Base-by-base conservation (phyloP, 2,888 invertebrate species). In the Drosophila aldrichi region DNA sequence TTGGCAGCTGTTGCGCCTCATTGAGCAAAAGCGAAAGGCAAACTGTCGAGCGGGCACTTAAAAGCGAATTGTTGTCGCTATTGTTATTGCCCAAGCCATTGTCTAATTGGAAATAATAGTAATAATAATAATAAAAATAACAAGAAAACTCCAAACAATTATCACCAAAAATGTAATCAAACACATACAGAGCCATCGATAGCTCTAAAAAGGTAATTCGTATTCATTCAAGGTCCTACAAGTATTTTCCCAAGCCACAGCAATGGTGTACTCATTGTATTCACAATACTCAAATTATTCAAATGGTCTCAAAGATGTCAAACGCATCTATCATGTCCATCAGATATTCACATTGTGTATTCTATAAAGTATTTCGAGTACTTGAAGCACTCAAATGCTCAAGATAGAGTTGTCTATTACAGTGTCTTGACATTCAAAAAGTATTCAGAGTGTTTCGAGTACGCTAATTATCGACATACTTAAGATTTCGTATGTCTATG, bases 21-120 rank as follows among this genome's bases (percentile, higher is more conserved):
- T 80, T 86, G 78, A 86, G 68, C 85, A 84, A 84, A 85, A 85
- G 81, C 82, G 77, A 82, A 83, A 85, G 81, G 82, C 77, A 79
- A 63, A 57, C 55, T 43, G 40, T 54, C 29, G 46, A 44, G 83
- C 82, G 83, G 82, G 57, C 58, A 82, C 83, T 83, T 83, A 34
- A 82, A 82, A 83, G 83, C 63, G 38, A 77, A 58, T 70, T 70
- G 81, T 70, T 81, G 70, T 68, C 62, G 74, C 36, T 59, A 32
- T 63, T 72, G 46, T 63, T 63, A 54, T 25, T 63, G 58, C 36
- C 38, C 9, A n/a, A 54, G 40, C 57, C 38, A 72, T 71, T 73
- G 57, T 66, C 58, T 58, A 32, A 58, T 18, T 32, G n/a, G n/a
- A 57, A 64, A 43, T 20, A 10, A 18, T 18, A 22, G 51, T 9